These are phyloP conservation scores for Melanotus villosus DNA, from an alignment of 2,888 invertebrate genomes.

Conservation along the genomic window DNA sequence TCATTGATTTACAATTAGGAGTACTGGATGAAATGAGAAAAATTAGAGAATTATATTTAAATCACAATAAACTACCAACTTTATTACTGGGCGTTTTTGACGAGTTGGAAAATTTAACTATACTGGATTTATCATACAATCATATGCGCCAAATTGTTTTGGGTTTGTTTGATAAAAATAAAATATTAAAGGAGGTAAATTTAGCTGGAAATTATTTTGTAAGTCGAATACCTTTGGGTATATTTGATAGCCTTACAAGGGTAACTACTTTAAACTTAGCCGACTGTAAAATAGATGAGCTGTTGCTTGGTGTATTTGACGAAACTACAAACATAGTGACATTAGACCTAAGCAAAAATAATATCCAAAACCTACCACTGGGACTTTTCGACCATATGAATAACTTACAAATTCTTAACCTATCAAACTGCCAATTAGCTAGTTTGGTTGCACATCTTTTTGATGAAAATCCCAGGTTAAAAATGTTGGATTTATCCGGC, in stretches of 20 bases:
- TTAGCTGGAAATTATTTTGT: constrained; percentile 35
- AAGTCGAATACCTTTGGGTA: constrained; percentile 21
- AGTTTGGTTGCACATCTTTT: constrained; percentile 44
- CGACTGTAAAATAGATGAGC: constrained; percentile 18
- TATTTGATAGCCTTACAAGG: constrained; percentile 12
- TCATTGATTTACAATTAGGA: constrained; percentile 48
- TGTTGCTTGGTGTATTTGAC: constrained; percentile 10
- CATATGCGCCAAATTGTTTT: constrained; percentile 42
- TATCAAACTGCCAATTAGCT: constrained; percentile 43
- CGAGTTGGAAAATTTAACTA: constrained; percentile 41
- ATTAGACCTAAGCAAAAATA: constrained; percentile 36
- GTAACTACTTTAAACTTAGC: constrained; percentile 20
- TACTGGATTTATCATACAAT: constrained; percentile 51
- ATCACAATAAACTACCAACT: constrained; percentile 46
- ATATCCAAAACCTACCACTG: constrained; percentile 28
- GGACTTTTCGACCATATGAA: constrained; percentile 34
- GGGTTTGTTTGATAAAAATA: constrained; percentile 49
- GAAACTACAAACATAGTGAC: constrained; percentile 1
- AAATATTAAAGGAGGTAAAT: constrained; percentile 48
- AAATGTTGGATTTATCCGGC: constrained; percentile 48
- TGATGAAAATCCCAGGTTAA: constrained; percentile 45
- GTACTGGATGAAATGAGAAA: constrained; percentile 48
- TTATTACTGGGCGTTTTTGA: constrained; percentile 52
- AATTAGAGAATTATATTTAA: constrained; percentile 47
- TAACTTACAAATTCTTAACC: constrained; percentile 35